These are phyloP conservation scores for Calameuta filiformis DNA, from an alignment of 2,888 invertebrate species.

Conservation along the genomic window DNA sequence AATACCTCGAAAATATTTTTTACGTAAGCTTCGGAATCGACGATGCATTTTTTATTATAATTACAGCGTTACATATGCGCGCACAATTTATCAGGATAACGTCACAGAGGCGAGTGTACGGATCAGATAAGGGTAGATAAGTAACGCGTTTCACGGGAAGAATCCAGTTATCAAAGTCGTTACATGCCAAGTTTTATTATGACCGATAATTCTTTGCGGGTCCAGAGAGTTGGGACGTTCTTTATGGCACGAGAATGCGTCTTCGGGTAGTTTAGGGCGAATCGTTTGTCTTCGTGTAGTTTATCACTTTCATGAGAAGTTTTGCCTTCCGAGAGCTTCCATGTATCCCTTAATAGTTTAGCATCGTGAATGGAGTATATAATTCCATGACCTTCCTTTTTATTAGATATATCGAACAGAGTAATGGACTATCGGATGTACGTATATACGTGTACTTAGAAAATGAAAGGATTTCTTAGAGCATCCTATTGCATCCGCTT, in stretches of 20 bases:
- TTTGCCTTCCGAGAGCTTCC: neutral
- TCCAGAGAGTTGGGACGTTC: conserved; percentile 14
- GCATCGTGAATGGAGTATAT: neutral
- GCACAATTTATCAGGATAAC: neutral
- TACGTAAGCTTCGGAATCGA: neutral
- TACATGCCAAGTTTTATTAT: conserved; percentile 27
- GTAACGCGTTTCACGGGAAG: conserved; percentile 7
- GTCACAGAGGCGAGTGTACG: neutral
- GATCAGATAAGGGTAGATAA: neutral
- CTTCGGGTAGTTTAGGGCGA: conserved; percentile 28
- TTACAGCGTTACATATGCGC: neutral
- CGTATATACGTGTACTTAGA: neutral
- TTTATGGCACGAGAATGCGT: neutral
- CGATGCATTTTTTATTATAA: neutral
- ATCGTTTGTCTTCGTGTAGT: conserved; percentile 50
- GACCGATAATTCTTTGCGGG: conserved; percentile 24
- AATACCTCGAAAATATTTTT: neutral
- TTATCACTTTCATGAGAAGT: conserved; percentile 23
- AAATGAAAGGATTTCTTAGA: neutral
- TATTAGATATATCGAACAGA: neutral
- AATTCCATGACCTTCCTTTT: neutral
- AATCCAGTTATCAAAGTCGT: conserved; percentile 25
- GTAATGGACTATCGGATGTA: neutral
- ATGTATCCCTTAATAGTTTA: neutral
- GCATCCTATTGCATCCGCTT: neutral